These are phyloP conservation scores for Drosophila lacicola DNA, from an alignment of 2,888 invertebrate genomes.

Conservation along the genomic window DNA sequence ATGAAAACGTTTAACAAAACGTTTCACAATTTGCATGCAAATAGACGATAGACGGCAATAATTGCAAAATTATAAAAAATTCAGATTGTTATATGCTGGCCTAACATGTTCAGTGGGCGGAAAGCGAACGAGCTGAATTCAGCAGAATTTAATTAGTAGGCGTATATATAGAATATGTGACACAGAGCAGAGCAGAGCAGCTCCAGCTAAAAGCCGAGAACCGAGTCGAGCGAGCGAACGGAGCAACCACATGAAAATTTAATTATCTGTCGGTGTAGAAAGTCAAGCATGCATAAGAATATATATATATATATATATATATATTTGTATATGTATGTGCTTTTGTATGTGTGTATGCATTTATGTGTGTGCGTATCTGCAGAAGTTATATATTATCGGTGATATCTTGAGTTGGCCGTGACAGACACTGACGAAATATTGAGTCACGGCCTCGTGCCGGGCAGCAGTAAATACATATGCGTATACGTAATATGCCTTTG, in stretches of 20 bases:
- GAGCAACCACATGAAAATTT: constrained; percentile 46
- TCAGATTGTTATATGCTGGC: not conserved
- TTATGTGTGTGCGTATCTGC: not conserved
- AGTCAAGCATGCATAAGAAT: constrained; percentile 16
- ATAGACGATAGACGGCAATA: not conserved
- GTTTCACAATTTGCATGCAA: constrained; percentile 1
- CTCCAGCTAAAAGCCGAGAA: not conserved
- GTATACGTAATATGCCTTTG: no score
- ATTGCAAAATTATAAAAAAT: not conserved
- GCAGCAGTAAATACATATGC: no score
- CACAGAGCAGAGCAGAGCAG: not conserved
- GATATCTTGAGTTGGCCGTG: no score
- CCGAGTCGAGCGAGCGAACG: not conserved
- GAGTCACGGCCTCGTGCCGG: no score
- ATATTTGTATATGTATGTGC: not conserved
- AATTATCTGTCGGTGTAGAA: constrained; percentile 38
- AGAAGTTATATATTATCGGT: no score
- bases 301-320: not conserved
- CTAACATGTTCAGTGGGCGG: not conserved
- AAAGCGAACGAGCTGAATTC: constrained; percentile 16
- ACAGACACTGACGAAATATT: no score
- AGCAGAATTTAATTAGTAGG: constrained; percentile 57
- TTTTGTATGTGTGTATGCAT: not conserved
- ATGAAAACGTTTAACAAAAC: not conserved
- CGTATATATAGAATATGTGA: constrained; percentile 27